Evolutionary conservation across 1,140 invertebrate genomes (phyloP), one percentile per base, ranked within the genome.

Genomic region (Capitella teleta): DNA sequence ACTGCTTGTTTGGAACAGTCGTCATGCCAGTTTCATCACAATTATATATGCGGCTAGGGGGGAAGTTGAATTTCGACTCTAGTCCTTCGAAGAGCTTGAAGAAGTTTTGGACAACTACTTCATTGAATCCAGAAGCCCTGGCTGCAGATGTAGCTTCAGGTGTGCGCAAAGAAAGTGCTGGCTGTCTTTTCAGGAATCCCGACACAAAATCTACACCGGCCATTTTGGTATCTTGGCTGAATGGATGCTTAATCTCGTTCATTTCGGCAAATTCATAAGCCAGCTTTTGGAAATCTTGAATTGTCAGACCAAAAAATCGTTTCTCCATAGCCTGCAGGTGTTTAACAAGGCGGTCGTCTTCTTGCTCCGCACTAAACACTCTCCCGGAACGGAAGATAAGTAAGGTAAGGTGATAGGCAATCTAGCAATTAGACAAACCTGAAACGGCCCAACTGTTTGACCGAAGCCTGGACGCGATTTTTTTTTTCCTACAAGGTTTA

Each of bases 11-110:
- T 25, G 47, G 54, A n/a, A 57, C 51, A 3, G 45, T 44, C 4
- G 51, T 46, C 1, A 57, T 32, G 3, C 57, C 57, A 3, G 55
- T 50, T 41, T 58, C 57, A 21, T 58, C 55, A 0, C 53, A 51
- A 51, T 57, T 54, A 12, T 38, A 58, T 18, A 58, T 54, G 1
- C 45, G 28, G 21, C 47, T 21, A 18, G 54, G 26, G 16, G 32
- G 12, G 24, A 54, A 50, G n/a, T 38, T 49, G 3, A 25, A 25
- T 26, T 6, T 26, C 6, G 24, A 21, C 26, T 44, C 2, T 3
- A 24, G 23, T n/a, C 5, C n/a, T 44, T 44, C 25, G 1, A 44
- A n/a, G 24, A 25, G 16, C 10, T 25, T 14, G n/a, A 44, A 44
- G 42, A 44, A 44, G 3, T 2, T 3, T 21, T 25, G 24, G 42